Evolutionary conservation across 1,140 invertebrate genomes (phyloP).

Genomic region (Chionoecetes opilio): DNA sequence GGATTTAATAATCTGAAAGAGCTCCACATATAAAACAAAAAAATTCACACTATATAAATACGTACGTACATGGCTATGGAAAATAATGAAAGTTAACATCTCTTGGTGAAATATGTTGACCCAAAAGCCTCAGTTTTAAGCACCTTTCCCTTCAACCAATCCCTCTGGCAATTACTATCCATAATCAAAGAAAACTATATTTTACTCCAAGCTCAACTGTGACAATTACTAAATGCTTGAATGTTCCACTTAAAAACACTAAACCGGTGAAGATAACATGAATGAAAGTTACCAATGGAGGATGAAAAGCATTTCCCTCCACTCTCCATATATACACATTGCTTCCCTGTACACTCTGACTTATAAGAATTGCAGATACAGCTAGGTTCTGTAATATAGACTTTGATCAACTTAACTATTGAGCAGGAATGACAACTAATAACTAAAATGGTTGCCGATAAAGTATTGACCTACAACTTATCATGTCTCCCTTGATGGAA

Average conservation of each 20-base stretch:
- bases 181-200: not conserved
- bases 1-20: too few relatives aligned
- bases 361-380: conserved; percentile 37
- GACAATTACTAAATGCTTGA: not conserved
- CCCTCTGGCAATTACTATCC: not conserved
- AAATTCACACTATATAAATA: too few relatives aligned
- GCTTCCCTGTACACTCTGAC: conserved; percentile 37
- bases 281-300: not conserved
- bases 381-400: conserved; percentile 56
- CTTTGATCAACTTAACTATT: conserved; percentile 71
- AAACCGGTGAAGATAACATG: not conserved
- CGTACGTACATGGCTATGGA: too few relatives aligned
- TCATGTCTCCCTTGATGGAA: not conserved
- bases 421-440: conserved; percentile 62
- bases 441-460: conserved; percentile 53
- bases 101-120: too few relatives aligned
- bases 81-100: too few relatives aligned
- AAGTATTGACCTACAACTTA: conserved; percentile 41
- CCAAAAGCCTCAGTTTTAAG: not conserved
- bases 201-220: not conserved
- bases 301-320: not conserved
- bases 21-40: too few relatives aligned
- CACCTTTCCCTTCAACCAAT: not conserved
- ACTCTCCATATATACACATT: not conserved
- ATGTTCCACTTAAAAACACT: not conserved